phyloP scores from a whole-genome alignment of 2,888 invertebrate genomes.

The Andrena trimmerana region DNA sequence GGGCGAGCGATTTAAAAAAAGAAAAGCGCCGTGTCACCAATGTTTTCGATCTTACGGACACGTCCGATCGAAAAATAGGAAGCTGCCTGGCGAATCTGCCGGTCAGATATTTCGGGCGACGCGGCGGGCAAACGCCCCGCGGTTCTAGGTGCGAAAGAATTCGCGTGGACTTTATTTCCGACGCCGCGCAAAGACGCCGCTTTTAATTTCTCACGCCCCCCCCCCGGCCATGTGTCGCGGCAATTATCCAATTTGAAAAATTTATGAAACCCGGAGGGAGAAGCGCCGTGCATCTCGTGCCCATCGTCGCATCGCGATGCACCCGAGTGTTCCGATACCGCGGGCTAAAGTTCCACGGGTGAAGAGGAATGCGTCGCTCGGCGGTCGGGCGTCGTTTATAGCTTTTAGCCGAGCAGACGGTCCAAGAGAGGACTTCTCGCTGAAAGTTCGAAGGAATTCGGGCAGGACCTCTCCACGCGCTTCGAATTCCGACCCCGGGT shows the following conservation, averaged over 20 bases:
- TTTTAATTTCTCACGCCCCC: constrained; percentile 23
- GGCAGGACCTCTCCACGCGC: constrained; percentile 21
- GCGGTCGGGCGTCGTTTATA: constrained; percentile 20
- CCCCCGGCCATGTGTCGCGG: constrained; percentile 1
- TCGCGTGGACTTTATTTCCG: constrained; percentile 65
- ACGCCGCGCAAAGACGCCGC: constrained; percentile 46
- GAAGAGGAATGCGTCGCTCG: constrained; percentile 35
- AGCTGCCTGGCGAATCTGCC: constrained; percentile 29
- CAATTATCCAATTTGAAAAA: constrained; percentile 27
- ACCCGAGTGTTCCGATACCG: background rate
- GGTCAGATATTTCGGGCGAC: constrained; percentile 55
- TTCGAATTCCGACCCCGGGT: constrained; percentile 28
- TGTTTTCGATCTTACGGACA: background rate
- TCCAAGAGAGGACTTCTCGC: background rate
- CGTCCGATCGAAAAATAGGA: constrained; percentile 24
- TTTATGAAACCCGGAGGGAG: background rate
- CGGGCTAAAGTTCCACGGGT: background rate
- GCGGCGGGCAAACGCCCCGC: constrained; percentile 20
- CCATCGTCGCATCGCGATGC: background rate
- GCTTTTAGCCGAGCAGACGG: constrained; percentile 25
- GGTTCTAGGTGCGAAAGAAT: constrained; percentile 59
- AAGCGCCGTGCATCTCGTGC: background rate
- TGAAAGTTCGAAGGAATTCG: constrained; percentile 47
- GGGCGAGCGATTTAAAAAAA: background rate
- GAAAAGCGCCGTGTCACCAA: background rate